Evolutionary conservation across 2,113 vertebrate genomes (phyloP), one percentile per base, ranked within the genome.

Genomic region (Lontra canadensis): DNA sequence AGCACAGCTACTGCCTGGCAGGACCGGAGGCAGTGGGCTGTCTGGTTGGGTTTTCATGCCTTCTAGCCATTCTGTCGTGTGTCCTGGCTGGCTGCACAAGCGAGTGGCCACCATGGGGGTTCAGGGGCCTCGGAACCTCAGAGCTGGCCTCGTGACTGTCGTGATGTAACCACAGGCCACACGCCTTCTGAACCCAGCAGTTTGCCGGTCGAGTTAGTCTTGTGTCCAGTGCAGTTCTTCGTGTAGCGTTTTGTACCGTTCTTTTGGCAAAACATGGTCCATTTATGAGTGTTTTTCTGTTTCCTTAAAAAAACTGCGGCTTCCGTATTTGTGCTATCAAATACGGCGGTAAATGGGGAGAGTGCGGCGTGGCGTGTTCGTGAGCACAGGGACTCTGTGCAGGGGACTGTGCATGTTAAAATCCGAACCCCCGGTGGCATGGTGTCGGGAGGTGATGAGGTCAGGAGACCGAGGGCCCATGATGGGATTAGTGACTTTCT

Each of bases 311-410:
- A 83, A 91, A 94, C 74, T 4, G 49, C 20, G 65, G 90, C 61
- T 86, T 96, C 65, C 0, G 0, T 25, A 0, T 5, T 96, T 95
- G 87, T 96, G 88, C 95, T 96, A 73, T 78, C 49, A 21, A 80
- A 80, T 14, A 26, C 0, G n/a, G 93, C 93, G 88, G 34, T 57
- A 55, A 44, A 0, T 17, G 26, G 0, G 31, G 79, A 94, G 96
- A 94, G 96, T 69, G 89, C 49, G 65, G 90, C 95, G 74, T 89
- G 97, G 96, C 81, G 80, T 97, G 97, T 98, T 97, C 67, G 92
- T 96, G 94, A 98, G 98, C 97, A 97, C 95, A 95, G 98, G 94
- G 96, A 31, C 83, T 80, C 59, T 86, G 87, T 11, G 79, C 97
- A 86, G 92, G 94, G 3, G 3, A 15, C 8, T 49, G 9, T 20